These are phyloP conservation scores for Limnodromus scolopaceus DNA, from an alignment of 2,797 vertebrate species.

Conservation along the genomic window DNA sequence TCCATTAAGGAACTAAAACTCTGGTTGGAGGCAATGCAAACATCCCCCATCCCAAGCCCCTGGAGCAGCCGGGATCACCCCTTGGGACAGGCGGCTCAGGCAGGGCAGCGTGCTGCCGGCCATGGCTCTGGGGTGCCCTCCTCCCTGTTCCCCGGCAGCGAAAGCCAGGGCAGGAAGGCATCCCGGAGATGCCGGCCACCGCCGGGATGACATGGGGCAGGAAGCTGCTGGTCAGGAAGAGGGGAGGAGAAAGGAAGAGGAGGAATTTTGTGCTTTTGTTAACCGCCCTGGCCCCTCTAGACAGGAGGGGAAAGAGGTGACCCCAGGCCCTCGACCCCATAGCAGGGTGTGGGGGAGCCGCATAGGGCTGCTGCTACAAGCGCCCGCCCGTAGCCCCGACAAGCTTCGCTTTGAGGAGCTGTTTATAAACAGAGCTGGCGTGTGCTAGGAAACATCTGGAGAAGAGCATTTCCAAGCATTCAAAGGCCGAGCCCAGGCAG, in stretches of 20 bases:
- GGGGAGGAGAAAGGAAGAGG: constrained; percentile 37
- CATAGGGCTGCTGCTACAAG: rapidly evolving
- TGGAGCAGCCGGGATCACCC: neutral
- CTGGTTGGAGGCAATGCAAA: neutral
- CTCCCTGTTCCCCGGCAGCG: rapidly evolving
- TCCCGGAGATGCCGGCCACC: rapidly evolving
- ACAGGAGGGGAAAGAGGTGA: neutral
- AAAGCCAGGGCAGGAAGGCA: neutral
- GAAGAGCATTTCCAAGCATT: constrained; percentile 77
- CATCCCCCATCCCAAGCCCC: rapidly evolving
- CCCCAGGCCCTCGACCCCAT: neutral
- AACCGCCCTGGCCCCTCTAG: neutral
- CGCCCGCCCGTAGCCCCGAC: neutral
- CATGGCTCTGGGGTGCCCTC: neutral
- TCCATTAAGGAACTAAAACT: neutral
- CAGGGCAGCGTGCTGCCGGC: neutral
- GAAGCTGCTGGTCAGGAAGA: neutral
- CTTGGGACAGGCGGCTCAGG: neutral
- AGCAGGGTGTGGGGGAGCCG: neutral
- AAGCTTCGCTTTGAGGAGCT: constrained; percentile 57
- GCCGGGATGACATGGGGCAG: neutral
- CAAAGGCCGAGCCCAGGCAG: constrained; percentile 43
- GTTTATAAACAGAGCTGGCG: constrained; percentile 69
- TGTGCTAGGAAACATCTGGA: constrained; percentile 77
- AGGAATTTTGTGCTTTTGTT: constrained; percentile 24